Base-by-base conservation (phyloP, 2,888 invertebrate species). In the Meandrusa payeni region DNA sequence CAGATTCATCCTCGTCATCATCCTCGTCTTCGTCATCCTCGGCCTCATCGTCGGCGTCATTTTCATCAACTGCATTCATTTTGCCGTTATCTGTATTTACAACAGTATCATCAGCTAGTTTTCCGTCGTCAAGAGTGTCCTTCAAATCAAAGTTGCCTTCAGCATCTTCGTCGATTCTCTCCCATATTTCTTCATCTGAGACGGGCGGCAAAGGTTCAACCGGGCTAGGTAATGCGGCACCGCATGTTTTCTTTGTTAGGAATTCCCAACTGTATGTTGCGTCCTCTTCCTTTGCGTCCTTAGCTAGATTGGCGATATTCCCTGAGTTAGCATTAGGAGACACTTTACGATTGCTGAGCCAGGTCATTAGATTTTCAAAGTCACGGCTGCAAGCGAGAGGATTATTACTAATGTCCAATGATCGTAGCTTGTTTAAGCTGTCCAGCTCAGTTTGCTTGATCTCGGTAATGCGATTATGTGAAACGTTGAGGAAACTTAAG, bases 321-420 rank as follows among this genome's bases (percentile, higher is more conserved):
- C 71, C 72, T 13, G 66, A 58, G 34, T 77, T 71, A 1, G 70
- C 83, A 45, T 83, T 88, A 2, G 91, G 90, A 2, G 87, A 86
- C 0, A 93, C 89, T 50, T 89, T 89, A 38, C 88, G 87, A 22
- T 86, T 81, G 51, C 83, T 90, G 41, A 93, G 75, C 90, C 90
- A 92, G 33, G 89, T 83, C 64, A 94, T 90, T 22, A 93, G 89
- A 39, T 90, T 85, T 53, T 91, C 91, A 61, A 94, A 92, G 32
- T 92, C 91, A 15, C 89, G 83, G 51, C 91, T 90, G 69, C 95
- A 95, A 27, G 90, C 88, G 22, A 95, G 75, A 1, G 92, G 92
- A 73, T 93, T 93, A 52, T 90, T 86, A 45, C 89, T 87, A 22
- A 93, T 78, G 59, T 93, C 92, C 2, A 93, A 72, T 24, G 89